Evolutionary conservation across 2,888 invertebrate species (phyloP).

Genomic region (Bimastos eiseni): DNA sequence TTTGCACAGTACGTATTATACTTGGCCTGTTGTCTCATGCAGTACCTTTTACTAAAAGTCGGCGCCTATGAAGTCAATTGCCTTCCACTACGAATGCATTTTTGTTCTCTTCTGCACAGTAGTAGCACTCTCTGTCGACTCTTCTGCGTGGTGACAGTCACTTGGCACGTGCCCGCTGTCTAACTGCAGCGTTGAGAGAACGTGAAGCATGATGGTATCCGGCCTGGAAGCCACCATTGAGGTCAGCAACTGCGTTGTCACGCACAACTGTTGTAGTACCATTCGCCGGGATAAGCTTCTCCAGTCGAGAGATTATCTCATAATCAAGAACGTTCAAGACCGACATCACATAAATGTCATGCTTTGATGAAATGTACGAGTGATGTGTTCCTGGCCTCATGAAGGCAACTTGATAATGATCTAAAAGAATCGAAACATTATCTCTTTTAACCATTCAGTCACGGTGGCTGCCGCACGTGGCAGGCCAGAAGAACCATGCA

Average conservation of each 20-base stretch:
- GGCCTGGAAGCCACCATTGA: constrained; percentile 55
- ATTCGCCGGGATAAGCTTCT: constrained; percentile 59
- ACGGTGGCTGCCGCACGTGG: too few species aligned
- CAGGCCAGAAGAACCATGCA: too few species aligned
- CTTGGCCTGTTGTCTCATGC: too few species aligned
- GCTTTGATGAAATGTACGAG: too few species aligned
- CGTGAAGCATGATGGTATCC: constrained; percentile 50
- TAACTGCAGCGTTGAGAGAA: constrained; percentile 29
- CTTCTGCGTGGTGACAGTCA: constrained; percentile 15
- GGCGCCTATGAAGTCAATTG: too few species aligned
- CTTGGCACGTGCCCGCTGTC: not conserved
- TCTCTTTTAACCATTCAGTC: too few species aligned
- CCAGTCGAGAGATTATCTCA: constrained; percentile 62
- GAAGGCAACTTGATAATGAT: too few species aligned
- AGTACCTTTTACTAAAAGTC: too few species aligned
- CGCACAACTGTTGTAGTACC: constrained; percentile 54
- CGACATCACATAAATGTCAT: too few species aligned
- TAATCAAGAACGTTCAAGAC: constrained; percentile 63
- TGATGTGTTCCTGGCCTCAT: too few species aligned
- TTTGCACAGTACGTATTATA: too few species aligned
- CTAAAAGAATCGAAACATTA: too few species aligned
- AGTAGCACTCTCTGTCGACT: not conserved
- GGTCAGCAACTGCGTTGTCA: constrained; percentile 55
- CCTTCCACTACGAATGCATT: not conserved
- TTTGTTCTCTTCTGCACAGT: not conserved